Evolutionary conservation across 2,797 vertebrate species (phyloP).

Genomic region (Todus mexicanus): DNA sequence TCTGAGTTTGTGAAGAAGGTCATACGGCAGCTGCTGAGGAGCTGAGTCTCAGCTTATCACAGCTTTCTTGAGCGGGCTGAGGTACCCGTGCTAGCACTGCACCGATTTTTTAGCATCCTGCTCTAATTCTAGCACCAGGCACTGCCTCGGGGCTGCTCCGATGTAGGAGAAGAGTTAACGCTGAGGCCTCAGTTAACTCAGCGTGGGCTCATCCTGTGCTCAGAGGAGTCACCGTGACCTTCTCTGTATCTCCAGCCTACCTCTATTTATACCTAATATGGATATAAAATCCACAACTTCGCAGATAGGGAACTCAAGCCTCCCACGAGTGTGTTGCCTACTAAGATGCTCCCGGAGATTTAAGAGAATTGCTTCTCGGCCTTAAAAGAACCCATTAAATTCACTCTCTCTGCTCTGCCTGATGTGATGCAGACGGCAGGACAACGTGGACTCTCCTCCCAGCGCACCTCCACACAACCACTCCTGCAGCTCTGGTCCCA

Average conservation of each 20-base stretch:
- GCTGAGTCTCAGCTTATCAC: not conserved
- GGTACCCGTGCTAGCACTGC: not conserved
- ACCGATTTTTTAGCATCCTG: not conserved
- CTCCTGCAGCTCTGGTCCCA: not conserved
- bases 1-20: not conserved
- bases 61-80: not conserved
- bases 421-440: not conserved
- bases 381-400: not conserved
- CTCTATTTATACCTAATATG: constrained; percentile 62
- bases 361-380: not conserved
- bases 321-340: not conserved
- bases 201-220: not conserved
- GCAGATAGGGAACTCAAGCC: constrained; percentile 28
- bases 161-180: not conserved
- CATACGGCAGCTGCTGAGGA: not conserved
- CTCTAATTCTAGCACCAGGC: not conserved
- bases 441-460: not conserved
- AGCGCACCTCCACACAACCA: not conserved
- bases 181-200: not conserved
- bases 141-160: not conserved
- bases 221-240: constrained; percentile 47
- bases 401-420: not conserved
- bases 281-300: constrained; percentile 25
- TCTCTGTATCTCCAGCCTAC: constrained; percentile 34
- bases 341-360: not conserved